A percentile compares a stretch with the other conserved stretches of the same genome.
These are phyloP conservation scores for Cheilinus undulatus DNA, from an alignment of 2,113 vertebrate species.

Conservation along the genomic window DNA sequence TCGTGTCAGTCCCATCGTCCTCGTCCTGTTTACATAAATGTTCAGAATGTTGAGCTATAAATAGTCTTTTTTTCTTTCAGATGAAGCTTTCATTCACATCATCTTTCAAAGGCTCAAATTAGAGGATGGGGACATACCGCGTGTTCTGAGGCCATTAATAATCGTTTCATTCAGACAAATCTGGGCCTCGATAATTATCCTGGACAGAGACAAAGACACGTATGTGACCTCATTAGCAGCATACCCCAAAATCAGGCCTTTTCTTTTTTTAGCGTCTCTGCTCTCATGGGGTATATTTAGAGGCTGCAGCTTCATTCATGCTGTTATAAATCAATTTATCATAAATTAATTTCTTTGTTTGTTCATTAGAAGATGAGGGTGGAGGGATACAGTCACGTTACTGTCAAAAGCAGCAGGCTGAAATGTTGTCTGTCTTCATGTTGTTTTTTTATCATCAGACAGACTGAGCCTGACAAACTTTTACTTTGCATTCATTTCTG, in stretches of 20 bases:
- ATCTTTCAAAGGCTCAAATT: slow-evolving; percentile 64
- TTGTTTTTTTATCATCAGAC: too few species aligned
- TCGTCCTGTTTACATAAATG: slow-evolving; percentile 67
- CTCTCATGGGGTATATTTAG: slow-evolving; percentile 63
- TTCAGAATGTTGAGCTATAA: slow-evolving; percentile 70
- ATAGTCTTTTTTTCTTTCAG: slow-evolving; percentile 66
- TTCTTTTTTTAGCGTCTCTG: slow-evolving; percentile 66
- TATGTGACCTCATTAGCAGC: slow-evolving; percentile 33
- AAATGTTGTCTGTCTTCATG: too few species aligned
- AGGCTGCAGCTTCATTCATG: slow-evolving; percentile 44
- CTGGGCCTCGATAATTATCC: slow-evolving; percentile 79
- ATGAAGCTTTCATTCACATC: slow-evolving; percentile 64
- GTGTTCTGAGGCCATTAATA: slow-evolving; percentile 74
- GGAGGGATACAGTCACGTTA: background rate
- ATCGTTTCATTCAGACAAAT: slow-evolving; percentile 82
- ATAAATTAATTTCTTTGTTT: slow-evolving; percentile 29
- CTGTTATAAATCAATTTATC: slow-evolving; percentile 7
- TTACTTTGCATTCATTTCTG: too few species aligned
- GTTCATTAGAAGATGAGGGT: slow-evolving; percentile 13
- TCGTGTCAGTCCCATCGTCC: background rate
- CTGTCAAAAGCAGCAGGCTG: background rate
- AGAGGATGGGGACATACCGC: slow-evolving; percentile 65
- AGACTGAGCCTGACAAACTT: too few species aligned
- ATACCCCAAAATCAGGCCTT: slow-evolving; percentile 52
- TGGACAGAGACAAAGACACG: slow-evolving; percentile 50